Percentiles rank a stretch among this genome's conserved stretches.
These are phyloP conservation scores for Isotomurus palustris DNA, from an alignment of 2,888 invertebrate species.

Conservation along the genomic window DNA sequence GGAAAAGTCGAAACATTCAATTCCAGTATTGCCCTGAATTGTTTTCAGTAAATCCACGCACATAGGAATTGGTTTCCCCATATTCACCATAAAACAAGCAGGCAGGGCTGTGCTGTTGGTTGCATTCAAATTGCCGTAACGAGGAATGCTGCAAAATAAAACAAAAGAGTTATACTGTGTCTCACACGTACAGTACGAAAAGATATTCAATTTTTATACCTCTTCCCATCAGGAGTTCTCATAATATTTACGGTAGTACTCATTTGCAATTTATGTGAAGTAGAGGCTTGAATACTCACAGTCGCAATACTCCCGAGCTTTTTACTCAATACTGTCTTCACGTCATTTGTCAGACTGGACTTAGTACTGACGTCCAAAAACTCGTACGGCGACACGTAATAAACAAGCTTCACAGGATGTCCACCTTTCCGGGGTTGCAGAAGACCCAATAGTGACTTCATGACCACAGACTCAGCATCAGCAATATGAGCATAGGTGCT, in stretches of 20 bases:
- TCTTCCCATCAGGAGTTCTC: conserved; percentile 68
- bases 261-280: conserved; percentile 73
- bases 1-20: conserved; percentile 58
- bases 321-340: conserved; percentile 58
- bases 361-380: conserved; percentile 71
- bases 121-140: conserved; percentile 71
- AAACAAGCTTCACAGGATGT: conserved; percentile 88
- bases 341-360: conserved; percentile 67
- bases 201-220: conserved; percentile 53
- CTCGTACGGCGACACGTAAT: conserved; percentile 90
- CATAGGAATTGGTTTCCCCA: conserved; percentile 81
- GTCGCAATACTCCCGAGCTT: conserved; percentile 81
- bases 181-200: neutral
- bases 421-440: conserved; percentile 77
- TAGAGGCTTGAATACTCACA: conserved; percentile 82
- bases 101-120: conserved; percentile 85
- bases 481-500: conserved; percentile 37
- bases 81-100: conserved; percentile 78
- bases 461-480: conserved; percentile 40
- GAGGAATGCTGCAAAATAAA: conserved; percentile 59
- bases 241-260: conserved; percentile 61
- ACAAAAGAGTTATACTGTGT: too few species aligned
- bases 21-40: conserved; percentile 61
- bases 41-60: conserved; percentile 68
- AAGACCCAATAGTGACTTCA: conserved; percentile 81